These are phyloP conservation scores for Anorthoa munda DNA, from an alignment of 2,888 invertebrate genomes.

Conservation along the genomic window DNA sequence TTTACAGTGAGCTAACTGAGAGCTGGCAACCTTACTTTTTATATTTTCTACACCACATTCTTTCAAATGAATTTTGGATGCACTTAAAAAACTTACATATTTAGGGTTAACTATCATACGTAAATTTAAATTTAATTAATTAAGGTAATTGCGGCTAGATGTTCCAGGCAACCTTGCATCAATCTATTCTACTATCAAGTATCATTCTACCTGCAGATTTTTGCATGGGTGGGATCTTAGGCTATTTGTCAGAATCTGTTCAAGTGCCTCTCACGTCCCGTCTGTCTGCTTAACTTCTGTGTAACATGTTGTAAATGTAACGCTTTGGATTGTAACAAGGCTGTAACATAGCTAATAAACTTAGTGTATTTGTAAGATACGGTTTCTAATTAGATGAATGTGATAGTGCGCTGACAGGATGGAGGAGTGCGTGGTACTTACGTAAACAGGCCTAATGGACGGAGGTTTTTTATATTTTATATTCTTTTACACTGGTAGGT, in stretches of 20 bases:
- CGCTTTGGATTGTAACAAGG: constrained; percentile 83
- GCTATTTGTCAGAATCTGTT: constrained; percentile 78
- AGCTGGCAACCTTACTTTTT: too few species aligned
- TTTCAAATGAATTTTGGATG: too few species aligned
- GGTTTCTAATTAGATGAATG: constrained; percentile 76
- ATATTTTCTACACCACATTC: too few species aligned
- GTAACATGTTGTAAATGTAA: constrained; percentile 88
- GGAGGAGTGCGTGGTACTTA: constrained; percentile 51
- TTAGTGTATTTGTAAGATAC: constrained; percentile 80
- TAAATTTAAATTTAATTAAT: too few species aligned
- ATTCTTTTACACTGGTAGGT: constrained; percentile 82
- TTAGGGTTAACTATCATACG: too few species aligned
- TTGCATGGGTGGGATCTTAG: constrained; percentile 65
- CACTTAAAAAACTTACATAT: too few species aligned
- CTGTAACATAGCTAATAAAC: constrained; percentile 82
- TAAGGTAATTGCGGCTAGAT: too few species aligned
- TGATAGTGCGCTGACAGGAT: constrained; percentile 75
- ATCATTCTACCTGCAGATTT: too few species aligned
- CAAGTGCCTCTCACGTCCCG: constrained; percentile 88
- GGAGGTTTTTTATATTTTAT: constrained; percentile 81
- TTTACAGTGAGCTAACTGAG: too few species aligned
- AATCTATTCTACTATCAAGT: too few species aligned
- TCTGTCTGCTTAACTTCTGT: constrained; percentile 84
- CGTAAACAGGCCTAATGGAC: constrained; percentile 77
- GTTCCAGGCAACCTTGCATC: too few species aligned